phyloP scores from a whole-genome alignment of 2,113 vertebrate species.

The Chiloscyllium plagiosum region DNA sequence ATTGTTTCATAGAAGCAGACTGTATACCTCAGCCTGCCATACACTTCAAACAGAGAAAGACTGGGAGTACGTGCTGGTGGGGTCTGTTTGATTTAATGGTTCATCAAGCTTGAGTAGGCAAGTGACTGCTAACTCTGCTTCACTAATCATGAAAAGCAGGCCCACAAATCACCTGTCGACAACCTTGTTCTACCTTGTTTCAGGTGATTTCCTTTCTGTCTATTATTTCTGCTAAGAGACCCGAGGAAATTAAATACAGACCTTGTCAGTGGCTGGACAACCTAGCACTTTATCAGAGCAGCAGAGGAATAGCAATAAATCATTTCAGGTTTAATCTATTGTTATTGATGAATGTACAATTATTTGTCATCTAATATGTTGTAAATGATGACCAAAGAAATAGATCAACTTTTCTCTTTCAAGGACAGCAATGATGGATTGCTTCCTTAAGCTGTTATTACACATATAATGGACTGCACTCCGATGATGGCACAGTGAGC shows the following conservation, averaged over 20 bases:
- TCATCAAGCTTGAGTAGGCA: constrained; percentile 49
- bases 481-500: constrained; percentile 77
- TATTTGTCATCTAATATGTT: constrained; percentile 97
- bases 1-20: neutral
- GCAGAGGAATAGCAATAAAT: constrained; percentile 83
- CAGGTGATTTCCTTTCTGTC: constrained; percentile 71
- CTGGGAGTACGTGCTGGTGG: constrained; percentile 32
- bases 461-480: constrained; percentile 84
- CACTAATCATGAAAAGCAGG: constrained; percentile 53
- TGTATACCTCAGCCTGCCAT: constrained; percentile 11
- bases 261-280: constrained; percentile 66
- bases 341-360: constrained; percentile 99
- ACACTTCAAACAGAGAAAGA: constrained; percentile 33
- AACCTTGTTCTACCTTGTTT: constrained; percentile 73
- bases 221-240: constrained; percentile 71
- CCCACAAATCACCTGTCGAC: constrained; percentile 71
- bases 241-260: constrained; percentile 76
- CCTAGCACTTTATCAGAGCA: constrained; percentile 70
- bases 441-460: constrained; percentile 98
- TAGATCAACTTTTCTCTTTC: constrained; percentile 75
- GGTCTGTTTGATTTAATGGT: constrained; percentile 48
- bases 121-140: constrained; percentile 49
- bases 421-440: constrained; percentile 91
- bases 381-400: constrained; percentile 91
- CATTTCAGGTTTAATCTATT: constrained; percentile 97